Evolutionary conservation across 2,113 vertebrate genomes (phyloP), one percentile per base, ranked within the genome.

Genomic region (Boulengeromyrus knoepffleri): DNA sequence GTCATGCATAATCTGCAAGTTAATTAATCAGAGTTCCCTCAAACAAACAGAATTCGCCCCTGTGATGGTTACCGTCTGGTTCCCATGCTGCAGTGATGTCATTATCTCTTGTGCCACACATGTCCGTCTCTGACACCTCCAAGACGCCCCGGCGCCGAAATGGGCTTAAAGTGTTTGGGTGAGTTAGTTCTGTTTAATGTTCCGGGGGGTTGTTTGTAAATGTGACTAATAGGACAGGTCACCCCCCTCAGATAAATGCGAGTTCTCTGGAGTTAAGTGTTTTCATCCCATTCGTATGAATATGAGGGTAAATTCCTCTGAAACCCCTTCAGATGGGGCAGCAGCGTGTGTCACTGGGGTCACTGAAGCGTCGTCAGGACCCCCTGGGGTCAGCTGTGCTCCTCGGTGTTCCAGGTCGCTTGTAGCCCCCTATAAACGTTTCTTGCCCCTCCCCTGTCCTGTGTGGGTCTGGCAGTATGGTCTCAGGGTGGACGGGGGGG

Each of bases 401-500:
- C 56, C 21, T n/a, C 0, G 7, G 8, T 62, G 24, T n/a, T n/a
- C 56, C 21, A 0, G 52, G 17, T 19, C 4, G 1, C 52, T 19
- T 53, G 52, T 53, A 4, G 5, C 52, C 52, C 19, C 5, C 17
- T 21, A 17, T 52, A 19, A 52, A 52, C 50, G 1, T 53, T 87
- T 87, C 36, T 53, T 53, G 45, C 6, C 84, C 36, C 70, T 89
- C 49, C 53, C 50, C 58, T 15, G 49, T 50, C 49, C 49, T 53
- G 3, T 53, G 15, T 53, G 74, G 92, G 93, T 95, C 90, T 95
- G 90, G 83, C 91, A 45, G 56, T 89, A 92, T 90, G 90, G 0
- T 91, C 87, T 91, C 10, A 86, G 46, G 27, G 94, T 84, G 36
- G 49, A 90, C 90, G 46, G n/a, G 94, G 85, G 31, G 52, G 90